These are phyloP conservation scores for Drymonia ruficornis DNA, from an alignment of 2,888 invertebrate genomes.

Conservation along the genomic window DNA sequence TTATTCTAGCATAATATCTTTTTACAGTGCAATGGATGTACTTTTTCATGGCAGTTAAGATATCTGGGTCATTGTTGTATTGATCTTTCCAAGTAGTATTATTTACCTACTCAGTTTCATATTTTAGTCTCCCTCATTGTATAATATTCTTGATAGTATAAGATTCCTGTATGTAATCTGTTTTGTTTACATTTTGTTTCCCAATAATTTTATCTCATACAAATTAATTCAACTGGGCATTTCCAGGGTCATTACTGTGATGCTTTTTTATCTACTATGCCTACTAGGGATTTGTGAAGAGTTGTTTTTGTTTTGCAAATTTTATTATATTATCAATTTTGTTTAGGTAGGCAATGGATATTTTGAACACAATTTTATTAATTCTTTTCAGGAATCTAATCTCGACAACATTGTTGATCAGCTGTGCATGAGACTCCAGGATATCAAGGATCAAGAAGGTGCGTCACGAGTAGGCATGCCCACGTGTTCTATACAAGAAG, in stretches of 20 bases:
- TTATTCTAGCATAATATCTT: conserved; percentile 37
- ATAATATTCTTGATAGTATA: not conserved
- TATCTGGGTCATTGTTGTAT: conserved; percentile 4
- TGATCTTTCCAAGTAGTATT: not conserved
- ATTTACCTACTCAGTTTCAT: not conserved
- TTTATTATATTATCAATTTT: no score
- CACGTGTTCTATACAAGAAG: conserved; percentile 78
- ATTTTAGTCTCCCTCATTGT: not conserved
- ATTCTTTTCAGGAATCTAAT: conserved; percentile 88
- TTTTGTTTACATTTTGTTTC: not conserved
- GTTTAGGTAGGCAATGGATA: not conserved
- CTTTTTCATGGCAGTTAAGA: conserved; percentile 11
- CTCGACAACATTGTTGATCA: conserved; percentile 93
- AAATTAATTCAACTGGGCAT: not conserved
- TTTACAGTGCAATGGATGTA: conserved; percentile 20
- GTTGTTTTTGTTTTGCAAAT: not conserved
- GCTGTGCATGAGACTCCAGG: conserved; percentile 90
- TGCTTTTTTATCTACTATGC: not conserved
- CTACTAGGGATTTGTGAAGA: not conserved
- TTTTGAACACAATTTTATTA: not conserved
- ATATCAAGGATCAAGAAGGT: conserved; percentile 83
- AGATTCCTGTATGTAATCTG: not conserved
- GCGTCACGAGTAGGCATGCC: conserved; percentile 80
- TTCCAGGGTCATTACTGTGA: not conserved
- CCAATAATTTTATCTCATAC: not conserved